These are phyloP conservation scores for Asbolus verrucosus DNA, from an alignment of 1,140 invertebrate species.

Conservation along the genomic window DNA sequence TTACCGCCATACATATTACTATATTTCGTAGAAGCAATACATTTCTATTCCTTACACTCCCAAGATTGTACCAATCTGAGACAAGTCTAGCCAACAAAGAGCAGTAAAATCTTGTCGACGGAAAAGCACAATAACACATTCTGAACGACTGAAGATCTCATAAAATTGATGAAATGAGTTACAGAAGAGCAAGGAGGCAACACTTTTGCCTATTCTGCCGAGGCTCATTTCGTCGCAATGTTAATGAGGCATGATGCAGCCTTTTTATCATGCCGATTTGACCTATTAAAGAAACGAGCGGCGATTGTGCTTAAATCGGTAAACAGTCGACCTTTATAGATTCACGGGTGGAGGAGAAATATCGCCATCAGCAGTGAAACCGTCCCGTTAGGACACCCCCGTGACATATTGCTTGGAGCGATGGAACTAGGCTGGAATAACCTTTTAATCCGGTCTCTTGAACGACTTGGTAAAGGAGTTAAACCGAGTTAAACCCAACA, in stretches of 20 bases:
- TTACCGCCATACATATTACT: constrained; percentile 32
- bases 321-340: constrained; percentile 33
- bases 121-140: not conserved
- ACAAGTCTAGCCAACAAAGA: constrained; percentile 27
- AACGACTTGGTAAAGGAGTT: not conserved
- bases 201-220: too few species aligned
- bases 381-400: not conserved
- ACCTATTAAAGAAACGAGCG: constrained; percentile 25
- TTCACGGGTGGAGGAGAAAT: not conserved
- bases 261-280: constrained; percentile 25
- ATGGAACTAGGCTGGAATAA: not conserved
- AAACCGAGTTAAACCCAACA: not conserved
- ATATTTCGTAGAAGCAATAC: constrained; percentile 21
- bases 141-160: not conserved
- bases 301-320: constrained; percentile 40
- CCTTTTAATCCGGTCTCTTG: constrained; percentile 5
- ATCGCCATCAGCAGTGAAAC: not conserved
- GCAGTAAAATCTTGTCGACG: constrained; percentile 1
- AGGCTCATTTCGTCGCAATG: not conserved
- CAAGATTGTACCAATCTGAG: constrained; percentile 17
- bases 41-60: constrained; percentile 6
- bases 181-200: too few species aligned
- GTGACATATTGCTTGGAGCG: constrained; percentile 16
- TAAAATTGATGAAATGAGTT: not conserved
- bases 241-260: not conserved